Evolutionary conservation across 2,113 vertebrate genomes (phyloP).

Genomic region (Cyanoramphus novaezelandiae): DNA sequence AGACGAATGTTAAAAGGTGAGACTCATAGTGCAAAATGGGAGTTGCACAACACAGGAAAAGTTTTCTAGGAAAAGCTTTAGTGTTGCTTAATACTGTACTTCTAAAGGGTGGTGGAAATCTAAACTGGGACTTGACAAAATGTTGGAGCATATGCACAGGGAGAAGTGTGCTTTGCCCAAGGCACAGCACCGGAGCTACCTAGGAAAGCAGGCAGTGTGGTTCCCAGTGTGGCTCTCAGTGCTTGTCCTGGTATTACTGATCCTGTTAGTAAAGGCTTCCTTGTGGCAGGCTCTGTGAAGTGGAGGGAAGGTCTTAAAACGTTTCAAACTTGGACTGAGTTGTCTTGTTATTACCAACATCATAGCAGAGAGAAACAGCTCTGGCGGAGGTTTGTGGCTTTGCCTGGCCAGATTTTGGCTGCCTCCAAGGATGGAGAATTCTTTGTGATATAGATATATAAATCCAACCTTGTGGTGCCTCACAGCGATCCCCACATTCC

Average conservation of each 20-base stretch:
- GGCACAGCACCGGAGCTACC: background rate
- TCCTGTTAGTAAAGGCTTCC: background rate
- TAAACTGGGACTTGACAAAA: background rate
- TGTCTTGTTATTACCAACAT: accelerated
- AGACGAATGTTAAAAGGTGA: background rate
- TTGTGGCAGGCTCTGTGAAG: background rate
- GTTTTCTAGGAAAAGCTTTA: background rate
- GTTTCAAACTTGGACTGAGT: background rate
- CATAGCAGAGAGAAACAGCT: background rate
- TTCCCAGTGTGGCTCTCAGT: background rate
- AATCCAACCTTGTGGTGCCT: background rate
- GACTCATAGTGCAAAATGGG: background rate
- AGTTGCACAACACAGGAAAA: background rate
- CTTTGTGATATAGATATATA: background rate
- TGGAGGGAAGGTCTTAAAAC: background rate
- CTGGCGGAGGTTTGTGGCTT: background rate
- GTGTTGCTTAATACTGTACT: background rate
- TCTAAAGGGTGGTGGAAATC: background rate
- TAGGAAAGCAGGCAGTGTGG: background rate
- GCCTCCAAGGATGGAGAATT: background rate
- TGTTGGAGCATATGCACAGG: background rate
- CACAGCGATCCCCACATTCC: background rate
- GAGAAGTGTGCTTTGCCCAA: background rate
- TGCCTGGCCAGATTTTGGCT: background rate
- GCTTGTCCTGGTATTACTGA: background rate